phyloP scores from a whole-genome alignment of 2,797 vertebrate genomes.

The Labroides dimidiatus region DNA sequence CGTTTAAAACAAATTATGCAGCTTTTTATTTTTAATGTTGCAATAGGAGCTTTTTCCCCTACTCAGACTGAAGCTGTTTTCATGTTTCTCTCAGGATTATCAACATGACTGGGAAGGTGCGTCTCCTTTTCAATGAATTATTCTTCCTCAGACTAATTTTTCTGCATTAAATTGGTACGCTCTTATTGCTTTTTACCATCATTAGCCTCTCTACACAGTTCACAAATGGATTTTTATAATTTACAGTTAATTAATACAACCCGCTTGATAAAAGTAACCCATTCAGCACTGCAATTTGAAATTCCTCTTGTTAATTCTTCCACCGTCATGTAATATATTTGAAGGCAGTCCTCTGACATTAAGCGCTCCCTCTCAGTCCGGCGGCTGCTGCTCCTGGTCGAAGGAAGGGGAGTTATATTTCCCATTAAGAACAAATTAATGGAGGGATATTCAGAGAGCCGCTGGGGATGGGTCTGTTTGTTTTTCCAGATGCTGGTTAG shows the following conservation, averaged over 20 bases:
- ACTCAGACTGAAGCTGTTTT: constrained; percentile 15
- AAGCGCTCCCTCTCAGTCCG: constrained; percentile 36
- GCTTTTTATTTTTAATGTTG: constrained; percentile 8
- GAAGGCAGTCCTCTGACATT: constrained; percentile 23
- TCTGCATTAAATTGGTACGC: constrained; percentile 31
- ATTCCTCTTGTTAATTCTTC: constrained; percentile 49
- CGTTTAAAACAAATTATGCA: constrained; percentile 19
- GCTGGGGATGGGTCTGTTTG: constrained; percentile 63
- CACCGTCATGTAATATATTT: constrained; percentile 27
- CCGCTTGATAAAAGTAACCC: constrained; percentile 24
- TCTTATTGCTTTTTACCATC: constrained; percentile 43
- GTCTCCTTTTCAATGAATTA: constrained; percentile 14
- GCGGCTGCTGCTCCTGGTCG: constrained; percentile 29
- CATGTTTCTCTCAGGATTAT: not conserved
- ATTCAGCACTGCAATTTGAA: constrained; percentile 22
- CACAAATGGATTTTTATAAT: constrained; percentile 46
- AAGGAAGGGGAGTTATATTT: constrained; percentile 47
- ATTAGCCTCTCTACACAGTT: constrained; percentile 16
- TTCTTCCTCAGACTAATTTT: constrained; percentile 24
- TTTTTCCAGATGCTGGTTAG: constrained; percentile 55
- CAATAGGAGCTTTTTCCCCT: constrained; percentile 7
- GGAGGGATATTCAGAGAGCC: constrained; percentile 51
- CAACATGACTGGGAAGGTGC: constrained; percentile 12
- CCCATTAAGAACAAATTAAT: constrained; percentile 72
- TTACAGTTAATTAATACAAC: constrained; percentile 39